Conservation (phyloP, 1,140 invertebrate genomes). For the Cotesia typhae region DNA sequence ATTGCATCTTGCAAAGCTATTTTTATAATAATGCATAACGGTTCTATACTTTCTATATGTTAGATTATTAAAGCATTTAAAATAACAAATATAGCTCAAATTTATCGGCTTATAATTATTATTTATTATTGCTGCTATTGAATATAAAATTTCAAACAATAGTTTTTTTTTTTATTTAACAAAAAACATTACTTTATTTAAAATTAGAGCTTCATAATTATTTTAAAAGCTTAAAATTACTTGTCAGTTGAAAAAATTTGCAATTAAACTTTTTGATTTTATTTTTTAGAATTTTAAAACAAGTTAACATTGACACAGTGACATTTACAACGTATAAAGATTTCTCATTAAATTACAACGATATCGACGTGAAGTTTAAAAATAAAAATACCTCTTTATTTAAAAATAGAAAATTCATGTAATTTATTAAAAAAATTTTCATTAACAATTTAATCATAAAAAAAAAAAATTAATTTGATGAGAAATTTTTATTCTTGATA, state of each 20-base stretch:
- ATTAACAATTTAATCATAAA: no score
- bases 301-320: slow-evolving; percentile 3
- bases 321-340: not conserved
- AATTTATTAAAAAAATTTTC: no score
- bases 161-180: not conserved
- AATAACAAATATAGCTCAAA: not conserved
- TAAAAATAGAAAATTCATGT: no score
- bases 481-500: no score
- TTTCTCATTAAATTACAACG: no score
- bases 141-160: not conserved
- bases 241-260: slow-evolving; percentile 9
- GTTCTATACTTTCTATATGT: not conserved
- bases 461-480: no score
- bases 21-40: not conserved
- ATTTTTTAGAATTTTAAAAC: slow-evolving; percentile 22
- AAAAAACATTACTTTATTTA: no score
- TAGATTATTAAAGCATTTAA: not conserved
- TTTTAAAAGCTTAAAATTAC: slow-evolving; percentile 3
- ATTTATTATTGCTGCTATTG: slow-evolving; percentile 14
- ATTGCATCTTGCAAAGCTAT: slow-evolving; percentile 5
- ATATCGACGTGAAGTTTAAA: no score
- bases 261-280: slow-evolving; percentile 8
- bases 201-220: no score
- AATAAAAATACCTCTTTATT: no score
- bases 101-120: no score